A percentile compares a stretch with the other conserved stretches of the same genome.
phyloP scores from a whole-genome alignment of 2,797 vertebrate genomes.

The Pseudochirops corinnae region DNA sequence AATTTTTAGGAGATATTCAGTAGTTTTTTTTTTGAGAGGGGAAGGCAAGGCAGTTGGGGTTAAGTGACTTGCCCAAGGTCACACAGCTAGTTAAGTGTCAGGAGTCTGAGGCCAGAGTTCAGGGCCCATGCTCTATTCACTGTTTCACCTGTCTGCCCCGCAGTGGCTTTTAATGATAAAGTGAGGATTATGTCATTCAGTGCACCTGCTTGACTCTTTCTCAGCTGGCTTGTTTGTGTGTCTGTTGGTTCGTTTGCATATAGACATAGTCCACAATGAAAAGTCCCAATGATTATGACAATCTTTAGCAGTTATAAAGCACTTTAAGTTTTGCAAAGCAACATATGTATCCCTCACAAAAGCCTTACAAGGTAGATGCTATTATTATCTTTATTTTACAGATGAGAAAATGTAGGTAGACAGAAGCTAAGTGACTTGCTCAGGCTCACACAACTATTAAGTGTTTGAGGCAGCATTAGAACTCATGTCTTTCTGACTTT shows the following conservation, averaged over 20 bases:
- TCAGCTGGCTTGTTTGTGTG: no score
- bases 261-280: no score
- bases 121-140: no score
- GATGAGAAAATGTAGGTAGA: background rate
- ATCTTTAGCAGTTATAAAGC: background rate
- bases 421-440: background rate
- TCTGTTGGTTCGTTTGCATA: no score
- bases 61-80: no score
- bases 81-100: no score
- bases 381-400: background rate
- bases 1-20: conserved; percentile 30
- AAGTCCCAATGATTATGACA: background rate
- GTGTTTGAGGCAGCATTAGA: background rate
- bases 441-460: background rate
- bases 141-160: no score
- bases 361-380: background rate
- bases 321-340: background rate
- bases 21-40: background rate
- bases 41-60: no score
- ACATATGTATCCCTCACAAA: background rate
- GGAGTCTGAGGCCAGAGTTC: no score
- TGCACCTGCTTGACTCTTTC: background rate
- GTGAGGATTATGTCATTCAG: background rate
- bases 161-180: conserved; percentile 22
- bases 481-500: background rate